Base-by-base conservation (phyloP, 2,797 vertebrate genomes). In the Propithecus perrieri region DNA sequence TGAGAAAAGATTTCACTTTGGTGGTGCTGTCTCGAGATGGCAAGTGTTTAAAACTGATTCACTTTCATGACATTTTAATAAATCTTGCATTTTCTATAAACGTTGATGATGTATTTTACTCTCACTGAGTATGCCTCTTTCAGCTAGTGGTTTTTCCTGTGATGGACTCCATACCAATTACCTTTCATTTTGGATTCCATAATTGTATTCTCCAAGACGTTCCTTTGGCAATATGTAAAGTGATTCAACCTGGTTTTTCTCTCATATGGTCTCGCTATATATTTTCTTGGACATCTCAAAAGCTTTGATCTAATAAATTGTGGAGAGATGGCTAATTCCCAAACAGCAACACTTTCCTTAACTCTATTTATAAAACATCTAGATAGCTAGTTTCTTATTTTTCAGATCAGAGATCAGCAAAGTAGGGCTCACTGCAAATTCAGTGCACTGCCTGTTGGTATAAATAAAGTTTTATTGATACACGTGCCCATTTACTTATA, bases 31-130 rank as follows among this genome's bases (percentile, higher is more conserved):
- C 18, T 94, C 6, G 57, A 48, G n/a, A 79, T 26, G 4, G 41
- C 33, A 89, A 72, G 26, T 85, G 3, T 90, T 85, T 91, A 92
- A 92, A 69, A 24, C 26, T 92, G 57, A 89, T 9, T 91, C 55
- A 57, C 2, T n/a, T 7, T 89, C 14, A 85, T 53, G 78, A 85
- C 22, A 88, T 85, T 93, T 91, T 91, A 63, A 95, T 78, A 85
- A 17, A 91, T 79, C 91, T 67, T 74, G 5, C 6, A 83, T 81
- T 93, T 50, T 96, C 43, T 72, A 4, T 63, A 74, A 75, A 59
- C 50, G 17, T 10, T 89, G 53, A 86, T 48, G n/a, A 26, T 35
- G 2, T 38, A 46, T 57, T 94, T 94, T 61, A 61, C 20, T 89
- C 9, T 61, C 50, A 2, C 4, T 65, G 20, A 65, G 2, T 35